Percentiles rank a stretch among this genome's conserved stretches.
Conservation (phyloP, 30 jellyfish, hydroid and myxozoan species). For the Chrysaora quinquecirrha region DNA sequence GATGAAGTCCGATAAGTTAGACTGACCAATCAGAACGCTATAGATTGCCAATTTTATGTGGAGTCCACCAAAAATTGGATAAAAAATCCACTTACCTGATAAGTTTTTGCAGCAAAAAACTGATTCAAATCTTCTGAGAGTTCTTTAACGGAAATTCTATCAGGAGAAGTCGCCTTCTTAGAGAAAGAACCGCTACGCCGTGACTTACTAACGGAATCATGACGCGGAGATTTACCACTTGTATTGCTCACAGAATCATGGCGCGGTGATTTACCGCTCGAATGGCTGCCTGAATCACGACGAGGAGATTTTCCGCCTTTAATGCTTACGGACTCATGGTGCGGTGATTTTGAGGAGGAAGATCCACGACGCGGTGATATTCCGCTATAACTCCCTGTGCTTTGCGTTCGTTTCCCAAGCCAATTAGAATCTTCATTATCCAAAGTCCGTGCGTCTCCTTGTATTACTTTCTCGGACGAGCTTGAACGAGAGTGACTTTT, state of each 20-base stretch:
- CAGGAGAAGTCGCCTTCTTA: not conserved
- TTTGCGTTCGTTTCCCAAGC: conserved; percentile 30
- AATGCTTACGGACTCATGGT: not conserved
- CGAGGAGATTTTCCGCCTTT: not conserved
- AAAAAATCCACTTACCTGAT: not conserved
- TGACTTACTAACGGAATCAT: not conserved
- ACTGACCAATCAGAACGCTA: not conserved
- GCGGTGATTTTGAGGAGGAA: not conserved
- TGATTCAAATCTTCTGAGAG: not conserved
- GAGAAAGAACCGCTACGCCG: not conserved
- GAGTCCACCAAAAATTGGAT: too few relatives aligned
- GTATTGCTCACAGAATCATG: not conserved
- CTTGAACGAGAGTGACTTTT: conserved; percentile 16
- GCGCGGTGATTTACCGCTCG: not conserved
- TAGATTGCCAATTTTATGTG: too few relatives aligned
- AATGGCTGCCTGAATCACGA: not conserved
- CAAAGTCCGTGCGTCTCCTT: conserved; percentile 5
- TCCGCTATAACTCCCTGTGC: conserved; percentile 21
- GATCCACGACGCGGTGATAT: not conserved
- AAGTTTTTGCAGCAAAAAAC: not conserved
- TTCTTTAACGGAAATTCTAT: not conserved
- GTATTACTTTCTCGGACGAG: not conserved
- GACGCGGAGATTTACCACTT: conserved; percentile 5
- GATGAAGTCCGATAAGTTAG: not conserved
- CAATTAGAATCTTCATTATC: conserved; percentile 47